A percentile compares a stretch with the other conserved stretches of the same genome.
Evolutionary conservation across 92 coral and sea anemone genomes (phyloP).

Genomic region (Ricordea florida): DNA sequence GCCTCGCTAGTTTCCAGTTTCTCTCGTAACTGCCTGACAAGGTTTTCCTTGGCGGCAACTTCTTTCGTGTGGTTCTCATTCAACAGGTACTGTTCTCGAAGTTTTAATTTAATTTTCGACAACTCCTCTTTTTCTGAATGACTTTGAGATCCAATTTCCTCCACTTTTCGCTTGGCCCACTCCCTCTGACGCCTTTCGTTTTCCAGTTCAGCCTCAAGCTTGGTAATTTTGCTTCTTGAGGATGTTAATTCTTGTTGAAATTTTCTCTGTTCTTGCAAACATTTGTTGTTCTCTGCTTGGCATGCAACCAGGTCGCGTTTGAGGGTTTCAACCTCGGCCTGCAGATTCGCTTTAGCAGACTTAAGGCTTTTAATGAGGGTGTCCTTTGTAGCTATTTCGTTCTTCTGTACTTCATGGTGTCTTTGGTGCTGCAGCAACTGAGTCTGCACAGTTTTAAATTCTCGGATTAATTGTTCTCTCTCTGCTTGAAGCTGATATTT

Average conservation of each 20-base stretch:
- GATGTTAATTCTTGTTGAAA: constrained; percentile 72
- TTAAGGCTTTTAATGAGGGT: constrained; percentile 84
- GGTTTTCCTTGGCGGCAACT: constrained; percentile 70
- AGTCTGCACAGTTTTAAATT: constrained; percentile 83
- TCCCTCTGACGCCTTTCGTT: constrained; percentile 85
- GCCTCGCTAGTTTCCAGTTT: constrained; percentile 68
- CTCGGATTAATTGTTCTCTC: constrained; percentile 84
- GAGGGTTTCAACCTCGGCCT: constrained; percentile 85
- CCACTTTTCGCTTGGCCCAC: constrained; percentile 53
- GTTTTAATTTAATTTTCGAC: constrained; percentile 69
- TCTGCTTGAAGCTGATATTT: constrained; percentile 84
- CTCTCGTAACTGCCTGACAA: constrained; percentile 79
- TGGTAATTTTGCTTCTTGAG: constrained; percentile 71
- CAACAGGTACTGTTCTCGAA: constrained; percentile 76
- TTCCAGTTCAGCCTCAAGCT: constrained; percentile 87
- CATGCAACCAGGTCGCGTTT: constrained; percentile 75
- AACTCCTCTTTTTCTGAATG: constrained; percentile 72
- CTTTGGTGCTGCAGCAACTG: constrained; percentile 87
- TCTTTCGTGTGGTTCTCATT: constrained; percentile 71
- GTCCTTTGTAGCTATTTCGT: constrained; percentile 86
- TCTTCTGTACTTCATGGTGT: constrained; percentile 85
- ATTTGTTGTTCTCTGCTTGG: constrained; percentile 78
- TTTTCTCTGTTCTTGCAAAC: constrained; percentile 72
- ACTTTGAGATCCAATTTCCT: constrained; percentile 71
- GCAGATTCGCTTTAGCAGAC: constrained; percentile 88